Evolutionary conservation across 2,797 vertebrate species (phyloP), one percentile per base, ranked within the genome.

Genomic region (Phylloscopus collybita): DNA sequence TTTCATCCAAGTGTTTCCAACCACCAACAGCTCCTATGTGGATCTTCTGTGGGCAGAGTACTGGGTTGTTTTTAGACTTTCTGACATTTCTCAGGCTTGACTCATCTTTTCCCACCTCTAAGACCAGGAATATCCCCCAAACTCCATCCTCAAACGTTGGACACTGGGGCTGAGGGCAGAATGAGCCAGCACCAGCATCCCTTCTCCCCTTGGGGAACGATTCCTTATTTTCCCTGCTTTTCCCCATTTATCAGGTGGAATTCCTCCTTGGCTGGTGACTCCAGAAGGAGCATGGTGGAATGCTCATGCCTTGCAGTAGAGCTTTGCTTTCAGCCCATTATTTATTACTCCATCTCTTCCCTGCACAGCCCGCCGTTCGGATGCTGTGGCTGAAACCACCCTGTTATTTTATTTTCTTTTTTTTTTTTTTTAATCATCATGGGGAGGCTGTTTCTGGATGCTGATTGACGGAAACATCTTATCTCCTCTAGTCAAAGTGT

Each of bases 391-490:
- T 81, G 86, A 88, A 95, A 75, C 80, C 86, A 49, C 80, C 49
- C 44, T 30, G 59, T 80, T 76, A 65, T 86, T 91, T 91, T 19
- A 62, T 75, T 38, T 56, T 22, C 4, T 38, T 38, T 54, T 32
- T 15, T 50, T 62, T 84, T 82, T 79, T 79, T 91, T 93, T 65
- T 45, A 94, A 96, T 95, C 90, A 76, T 76, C 40, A 12, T 8
- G 74, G 88, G 93, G 93, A 93, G 70, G 88, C 86, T 83, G 73
- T 56, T 95, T 79, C 66, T 86, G 88, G 90, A n/a, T 90, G 82
- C 90, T 92, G 95, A 95, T 92, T 94, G 95, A 96, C 85, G 20
- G 94, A 90, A 93, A 81, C 88, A 90, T 93, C 95, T 96, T 79
- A 92, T 93, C 92, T 95, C 78, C 67, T 88, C 80, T 88, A 81